Evolutionary conservation across 2,888 invertebrate genomes (phyloP), one percentile per base, ranked within the genome.

Genomic region (Panzeria rudis): DNA sequence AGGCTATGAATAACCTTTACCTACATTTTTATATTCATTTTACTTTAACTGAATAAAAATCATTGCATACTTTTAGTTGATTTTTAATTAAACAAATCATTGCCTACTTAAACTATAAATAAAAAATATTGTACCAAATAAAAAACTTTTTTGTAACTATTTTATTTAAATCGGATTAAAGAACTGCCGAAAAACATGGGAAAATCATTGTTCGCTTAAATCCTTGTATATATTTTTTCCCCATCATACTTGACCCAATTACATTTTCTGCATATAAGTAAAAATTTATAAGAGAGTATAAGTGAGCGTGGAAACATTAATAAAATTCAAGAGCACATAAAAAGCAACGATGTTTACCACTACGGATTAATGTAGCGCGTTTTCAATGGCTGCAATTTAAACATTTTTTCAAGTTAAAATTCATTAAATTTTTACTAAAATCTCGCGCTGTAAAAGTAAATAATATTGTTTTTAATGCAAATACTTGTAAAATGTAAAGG

Each of bases 121-220:
- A 47, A 17, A 44, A 76, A 32, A 61, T 32, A 11, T 47, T 68
- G 15, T 25, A 15, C 4, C 13, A 38, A 11, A 38, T 52, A 61
- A 35, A 41, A 62, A 69, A 59, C 25, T 64, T 71, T 61, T 76
- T 38, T 61, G 47, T 41, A 35, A 82, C 54, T 69, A 47, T 64
- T 76, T 76, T 82, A 82, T 82, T 76, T 76, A 71, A 82, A 76
- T 76, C 82, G 71, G 82, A 54, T 82, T 82, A 71, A 81, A 75
- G 29, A 71, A 47, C 47, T 35, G 32, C 32, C 17, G 64, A 47
- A 62, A 23, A 61, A 23, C 15, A 8, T 5, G 8, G 3, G 11
- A 54, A 32, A 54, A 71, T 64, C n/a, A 17, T 56, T 66, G 7
- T 47, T 32, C 50, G 13, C 44, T 54, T 54, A 69, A 69, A 59